These are phyloP conservation scores for Pithys albifrons DNA, from an alignment of 2,113 vertebrate genomes.

Conservation along the genomic window DNA sequence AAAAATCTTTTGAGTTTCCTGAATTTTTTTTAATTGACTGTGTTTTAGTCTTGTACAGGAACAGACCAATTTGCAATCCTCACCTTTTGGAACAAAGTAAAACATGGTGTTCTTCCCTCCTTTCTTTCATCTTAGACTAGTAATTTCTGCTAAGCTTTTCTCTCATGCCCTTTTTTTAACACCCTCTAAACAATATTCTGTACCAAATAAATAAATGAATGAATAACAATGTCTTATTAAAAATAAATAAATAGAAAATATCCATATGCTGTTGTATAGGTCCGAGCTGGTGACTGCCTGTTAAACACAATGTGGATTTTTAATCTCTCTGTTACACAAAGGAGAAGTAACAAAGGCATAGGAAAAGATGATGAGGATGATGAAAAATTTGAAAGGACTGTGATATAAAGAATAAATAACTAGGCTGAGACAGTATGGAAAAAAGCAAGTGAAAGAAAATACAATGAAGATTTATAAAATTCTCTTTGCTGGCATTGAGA, in stretches of 20 bases:
- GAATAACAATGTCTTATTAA: background rate
- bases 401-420: background rate
- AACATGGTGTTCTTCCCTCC: background rate
- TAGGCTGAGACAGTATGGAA: background rate
- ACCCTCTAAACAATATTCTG: background rate
- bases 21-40: background rate
- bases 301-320: background rate
- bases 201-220: background rate
- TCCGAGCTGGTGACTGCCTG: background rate
- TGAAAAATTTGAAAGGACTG: background rate
- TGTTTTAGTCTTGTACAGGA: background rate
- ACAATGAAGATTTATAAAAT: background rate
- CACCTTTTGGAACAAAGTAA: background rate
- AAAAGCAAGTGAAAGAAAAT: background rate
- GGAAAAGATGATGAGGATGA: fast-evolving
- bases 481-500: background rate
- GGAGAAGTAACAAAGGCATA: background rate
- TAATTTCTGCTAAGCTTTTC: background rate
- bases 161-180: background rate
- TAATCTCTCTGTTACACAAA: background rate
- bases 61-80: background rate
- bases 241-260: background rate
- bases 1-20: background rate
- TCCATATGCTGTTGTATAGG: background rate
- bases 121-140: background rate